Evolutionary conservation across 2,113 vertebrate species (phyloP).

Genomic region (Pongo abelii): DNA sequence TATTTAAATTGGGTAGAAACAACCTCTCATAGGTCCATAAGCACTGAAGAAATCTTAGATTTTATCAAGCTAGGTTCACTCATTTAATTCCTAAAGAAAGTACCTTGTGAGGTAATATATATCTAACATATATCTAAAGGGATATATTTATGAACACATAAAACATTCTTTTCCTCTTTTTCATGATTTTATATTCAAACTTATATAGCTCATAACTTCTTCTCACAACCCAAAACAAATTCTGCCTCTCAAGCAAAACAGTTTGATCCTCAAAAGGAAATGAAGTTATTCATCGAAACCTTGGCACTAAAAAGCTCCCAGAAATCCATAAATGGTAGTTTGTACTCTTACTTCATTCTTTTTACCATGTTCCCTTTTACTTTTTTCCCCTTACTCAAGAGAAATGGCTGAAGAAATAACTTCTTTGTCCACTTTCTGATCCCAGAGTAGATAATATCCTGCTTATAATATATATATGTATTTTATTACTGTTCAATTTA

Average conservation of each 20-base stretch:
- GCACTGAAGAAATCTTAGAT: neutral
- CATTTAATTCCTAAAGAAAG: neutral
- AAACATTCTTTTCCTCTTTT: neutral
- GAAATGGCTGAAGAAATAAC: neutral
- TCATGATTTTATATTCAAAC: neutral
- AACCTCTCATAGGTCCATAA: neutral
- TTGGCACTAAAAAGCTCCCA: neutral
- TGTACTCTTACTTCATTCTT: neutral
- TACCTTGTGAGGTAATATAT: neutral
- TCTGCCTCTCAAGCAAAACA: neutral
- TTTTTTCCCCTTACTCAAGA: neutral
- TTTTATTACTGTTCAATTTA: neutral
- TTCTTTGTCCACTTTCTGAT: neutral
- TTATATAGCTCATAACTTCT: neutral
- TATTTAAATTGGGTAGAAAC: neutral
- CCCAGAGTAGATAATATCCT: neutral
- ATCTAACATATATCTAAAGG: too few species aligned
- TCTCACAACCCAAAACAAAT: neutral
- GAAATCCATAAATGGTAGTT: neutral
- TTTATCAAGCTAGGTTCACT: neutral
- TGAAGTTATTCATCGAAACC: neutral
- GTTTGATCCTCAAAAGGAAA: neutral
- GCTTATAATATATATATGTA: neutral
- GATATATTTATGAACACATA: neutral
- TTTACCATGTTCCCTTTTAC: neutral